Base-by-base conservation (phyloP, 2,797 vertebrate species). In the Tokudaia tokunoshimensis region DNA sequence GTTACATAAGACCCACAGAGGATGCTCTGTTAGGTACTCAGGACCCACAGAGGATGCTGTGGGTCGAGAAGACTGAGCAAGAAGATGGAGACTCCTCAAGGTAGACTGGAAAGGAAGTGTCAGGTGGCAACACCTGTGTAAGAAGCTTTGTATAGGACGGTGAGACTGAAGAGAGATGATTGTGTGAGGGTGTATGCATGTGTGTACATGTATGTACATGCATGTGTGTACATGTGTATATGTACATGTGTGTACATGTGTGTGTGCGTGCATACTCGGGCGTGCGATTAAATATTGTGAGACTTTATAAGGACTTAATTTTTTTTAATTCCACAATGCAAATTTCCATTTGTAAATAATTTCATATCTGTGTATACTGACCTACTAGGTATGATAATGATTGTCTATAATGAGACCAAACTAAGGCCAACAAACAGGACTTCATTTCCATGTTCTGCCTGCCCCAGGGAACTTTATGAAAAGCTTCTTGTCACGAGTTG, bases 221-320 rank as follows among this genome's bases (percentile, higher is more conserved):
- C 41, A 41, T 41, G 41, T 41, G 41, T 41, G 8, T 50, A 50
- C 50, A 50, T 50, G 65, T 34, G 31, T 65, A 4, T 14, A 41
- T 17, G 13, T 70, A 31, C 13, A 15, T 67, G 31, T 34, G 65
- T 34, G 50, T 50, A 50, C 50, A 50, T 50, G 65, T 34, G 31
- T 65, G 12, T 14, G 13, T 0, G 4, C 3, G 3, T 0, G 0
- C 2, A 26, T 19, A 26, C 67, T 17, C 6, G 17, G 55, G 20
- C 65, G 22, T 83, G 88, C 55, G 37, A 79, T 41, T 50, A 17
- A 47, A 57, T 74, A 44, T 37, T 37, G 2, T 44, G 15, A 91
- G 19, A 24, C 3, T 20, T 14, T 67, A 0, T 81, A 31, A 91
- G 12, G 34, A 78, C 4, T 34, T 74, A 9, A 9, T 72, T 67